phyloP scores from a whole-genome alignment of 2,797 vertebrate species.

The Phrynocephalus forsythii region DNA sequence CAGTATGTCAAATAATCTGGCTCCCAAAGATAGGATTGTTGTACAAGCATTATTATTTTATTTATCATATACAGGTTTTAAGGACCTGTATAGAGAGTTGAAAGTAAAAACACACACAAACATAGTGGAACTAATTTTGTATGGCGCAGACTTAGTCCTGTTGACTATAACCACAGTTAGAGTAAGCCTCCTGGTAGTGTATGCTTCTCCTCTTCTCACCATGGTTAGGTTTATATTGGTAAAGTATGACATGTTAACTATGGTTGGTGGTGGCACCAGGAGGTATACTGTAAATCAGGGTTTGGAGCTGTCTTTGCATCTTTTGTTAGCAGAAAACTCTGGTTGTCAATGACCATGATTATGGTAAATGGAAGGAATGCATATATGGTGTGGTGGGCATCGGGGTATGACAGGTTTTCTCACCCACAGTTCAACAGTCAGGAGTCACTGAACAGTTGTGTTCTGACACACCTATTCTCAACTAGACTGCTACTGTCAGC shows the following conservation, averaged over 20 bases:
- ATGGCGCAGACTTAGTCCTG: not conserved
- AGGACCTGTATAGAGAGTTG: too few species aligned
- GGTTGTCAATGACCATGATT: not conserved
- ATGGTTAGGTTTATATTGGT: not conserved
- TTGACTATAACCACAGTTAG: not conserved
- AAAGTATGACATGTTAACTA: not conserved
- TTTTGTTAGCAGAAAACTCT: not conserved
- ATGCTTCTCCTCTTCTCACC: not conserved
- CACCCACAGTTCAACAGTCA: not conserved
- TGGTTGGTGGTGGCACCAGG: not conserved
- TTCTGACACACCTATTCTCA: not conserved
- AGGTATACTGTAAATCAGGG: not conserved
- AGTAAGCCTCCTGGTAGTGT: not conserved
- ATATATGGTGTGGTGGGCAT: not conserved
- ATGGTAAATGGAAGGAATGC: not conserved
- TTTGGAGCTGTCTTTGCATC: not conserved
- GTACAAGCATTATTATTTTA: not conserved
- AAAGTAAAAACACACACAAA: too few species aligned
- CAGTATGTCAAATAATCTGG: too few species aligned
- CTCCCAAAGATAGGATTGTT: too few species aligned
- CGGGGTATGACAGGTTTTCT: not conserved
- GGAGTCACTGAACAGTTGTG: not conserved
- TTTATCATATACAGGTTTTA: not conserved
- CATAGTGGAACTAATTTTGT: not conserved
- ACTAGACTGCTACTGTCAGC: not conserved